These are phyloP conservation scores for Oostethus manadensis DNA, from an alignment of 2,113 vertebrate genomes.

Conservation along the genomic window DNA sequence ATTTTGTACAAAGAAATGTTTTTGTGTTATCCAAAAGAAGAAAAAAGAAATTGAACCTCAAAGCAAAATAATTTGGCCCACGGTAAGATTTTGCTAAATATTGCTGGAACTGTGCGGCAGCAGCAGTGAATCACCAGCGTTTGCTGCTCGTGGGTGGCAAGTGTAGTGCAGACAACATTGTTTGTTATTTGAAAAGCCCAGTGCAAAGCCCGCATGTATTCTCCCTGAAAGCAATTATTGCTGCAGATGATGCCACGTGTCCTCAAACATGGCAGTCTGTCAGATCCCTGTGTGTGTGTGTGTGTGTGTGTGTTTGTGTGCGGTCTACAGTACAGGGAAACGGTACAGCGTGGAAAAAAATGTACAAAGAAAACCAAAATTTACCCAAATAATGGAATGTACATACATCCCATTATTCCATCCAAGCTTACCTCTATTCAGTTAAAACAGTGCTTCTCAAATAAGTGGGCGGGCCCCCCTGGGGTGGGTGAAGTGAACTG, in stretches of 20 bases:
- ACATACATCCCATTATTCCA: too few relatives aligned
- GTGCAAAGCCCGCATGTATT: background rate
- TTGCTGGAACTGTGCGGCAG: background rate
- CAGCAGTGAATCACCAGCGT: conserved; percentile 9
- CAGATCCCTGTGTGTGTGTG: background rate
- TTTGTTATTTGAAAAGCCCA: conserved; percentile 24
- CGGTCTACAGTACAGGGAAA: too few relatives aligned
- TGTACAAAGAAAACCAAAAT: too few relatives aligned
- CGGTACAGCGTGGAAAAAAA: too few relatives aligned
- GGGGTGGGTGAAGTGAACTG: too few relatives aligned
- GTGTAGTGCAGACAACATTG: conserved; percentile 1
- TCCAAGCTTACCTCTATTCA: too few relatives aligned
- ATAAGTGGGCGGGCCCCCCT: too few relatives aligned
- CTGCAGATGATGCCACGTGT: conserved; percentile 11
- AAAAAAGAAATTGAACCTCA: background rate
- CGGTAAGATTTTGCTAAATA: conserved; percentile 15
- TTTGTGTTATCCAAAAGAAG: conserved; percentile 9
- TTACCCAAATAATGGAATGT: too few relatives aligned
- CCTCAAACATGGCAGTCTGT: conserved; percentile 2
- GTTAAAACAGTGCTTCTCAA: too few relatives aligned
- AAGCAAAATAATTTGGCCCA: background rate
- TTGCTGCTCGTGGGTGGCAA: conserved; percentile 10
- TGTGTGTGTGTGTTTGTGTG: too few relatives aligned
- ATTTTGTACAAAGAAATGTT: conserved; percentile 7
- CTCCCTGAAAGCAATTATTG: conserved; percentile 17